phyloP scores from a whole-genome alignment of 2,797 vertebrate genomes.

The Spinibarbus caldwelli region DNA sequence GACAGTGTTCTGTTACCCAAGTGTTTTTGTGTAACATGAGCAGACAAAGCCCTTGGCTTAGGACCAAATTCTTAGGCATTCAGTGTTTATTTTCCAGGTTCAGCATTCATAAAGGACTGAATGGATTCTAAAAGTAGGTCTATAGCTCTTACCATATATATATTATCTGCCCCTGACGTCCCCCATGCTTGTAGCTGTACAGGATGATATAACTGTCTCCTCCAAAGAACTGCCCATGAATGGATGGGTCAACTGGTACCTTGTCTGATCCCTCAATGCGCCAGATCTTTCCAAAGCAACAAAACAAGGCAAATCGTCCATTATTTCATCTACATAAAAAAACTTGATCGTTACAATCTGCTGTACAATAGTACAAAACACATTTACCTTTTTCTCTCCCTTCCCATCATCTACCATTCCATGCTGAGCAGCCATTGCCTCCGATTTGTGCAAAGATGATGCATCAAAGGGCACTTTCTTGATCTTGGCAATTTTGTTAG shows the following conservation, averaged over 20 bases:
- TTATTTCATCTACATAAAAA: background rate
- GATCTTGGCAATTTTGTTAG: slow-evolving; percentile 70
- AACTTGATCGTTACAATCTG: background rate
- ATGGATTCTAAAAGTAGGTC: background rate
- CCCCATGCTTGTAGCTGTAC: slow-evolving; percentile 66
- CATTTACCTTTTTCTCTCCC: slow-evolving; percentile 71
- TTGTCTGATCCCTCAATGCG: slow-evolving; percentile 71
- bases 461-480: slow-evolving; percentile 74
- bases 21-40: slow-evolving; percentile 29
- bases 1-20: slow-evolving; percentile 34
- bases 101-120: background rate
- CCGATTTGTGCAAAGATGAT: slow-evolving; percentile 65
- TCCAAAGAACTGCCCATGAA: slow-evolving; percentile 74
- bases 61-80: slow-evolving; percentile 4
- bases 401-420: slow-evolving; percentile 73
- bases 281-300: slow-evolving; percentile 70
- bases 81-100: slow-evolving; percentile 15
- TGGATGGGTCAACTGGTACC: slow-evolving; percentile 58
- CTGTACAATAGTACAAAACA: background rate
- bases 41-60: slow-evolving; percentile 27
- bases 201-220: slow-evolving; percentile 77
- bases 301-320: background rate
- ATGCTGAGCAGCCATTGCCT: slow-evolving; percentile 75
- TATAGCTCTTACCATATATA: slow-evolving; percentile 74
- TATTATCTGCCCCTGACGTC: slow-evolving; percentile 65